Base-by-base conservation (phyloP, 2,888 invertebrate genomes). In the Helobdella robusta region DNA sequence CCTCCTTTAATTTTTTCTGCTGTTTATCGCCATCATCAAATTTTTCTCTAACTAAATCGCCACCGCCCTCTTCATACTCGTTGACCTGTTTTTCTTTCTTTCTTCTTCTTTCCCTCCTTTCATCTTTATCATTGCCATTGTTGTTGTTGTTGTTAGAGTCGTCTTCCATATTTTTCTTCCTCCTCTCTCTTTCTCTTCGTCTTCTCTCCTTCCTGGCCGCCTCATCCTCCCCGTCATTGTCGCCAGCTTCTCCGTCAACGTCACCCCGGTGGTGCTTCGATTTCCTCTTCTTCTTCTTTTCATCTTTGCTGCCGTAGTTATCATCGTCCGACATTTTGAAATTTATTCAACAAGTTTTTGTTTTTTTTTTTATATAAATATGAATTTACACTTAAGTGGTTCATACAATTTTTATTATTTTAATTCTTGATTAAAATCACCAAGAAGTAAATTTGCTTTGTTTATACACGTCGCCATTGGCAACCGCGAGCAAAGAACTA, bases 61-160 rank as follows among this genome's bases (percentile, higher is more conserved):
- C 23, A 32, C 11, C 6, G 18, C 5, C 11, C 8, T 50, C 50
- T 48, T 62, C 62, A 1, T 18, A 15, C 28, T n/a, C 23, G 11
- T 50, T 62, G 32, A 46, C 20, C 3, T 23, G 48, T 50, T 48
- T 44, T 18, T 46, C 44, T 15, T 59, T 32, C 15, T 62, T 62
- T 48, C 46, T 62, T 46, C 32, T 46, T 59, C 46, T 40, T 59
- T 48, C 59, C 32, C 56, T 54, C 40, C 59, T 59, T 65, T 40
- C 36, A 6, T 59, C 36, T n/a, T 65, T 48, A 44, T 32, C 65
- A 28, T 44, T 36, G 15, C 36, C 35, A 32, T 23, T 56, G 18
- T 32, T 56, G 8, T 63, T 52, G 8, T 46, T 32, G 46, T 25
- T 34, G 20, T 20, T 50, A n/a, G 30, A 34, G 5, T 32, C 28